Evolutionary conservation across 1,140 invertebrate species (phyloP), one percentile per base, ranked within the genome.

Genomic region (Scaptomyza montana): DNA sequence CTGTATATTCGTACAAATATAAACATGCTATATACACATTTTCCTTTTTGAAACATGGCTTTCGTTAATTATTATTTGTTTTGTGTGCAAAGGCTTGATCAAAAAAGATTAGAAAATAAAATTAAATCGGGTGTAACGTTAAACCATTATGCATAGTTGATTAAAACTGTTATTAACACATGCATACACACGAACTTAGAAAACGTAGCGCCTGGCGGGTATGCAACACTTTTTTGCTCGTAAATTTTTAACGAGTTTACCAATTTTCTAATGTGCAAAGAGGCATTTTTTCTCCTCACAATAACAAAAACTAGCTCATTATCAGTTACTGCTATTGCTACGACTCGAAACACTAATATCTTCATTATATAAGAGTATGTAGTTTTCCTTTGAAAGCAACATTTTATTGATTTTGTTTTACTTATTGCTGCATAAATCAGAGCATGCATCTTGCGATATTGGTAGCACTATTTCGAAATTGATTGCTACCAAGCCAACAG

Each of bases 361-460:
- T 53, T 51, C 51, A 62, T 9, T 70, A 62, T 50, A 46, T 55
- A 46, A 21, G 39, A 57, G 39, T 59, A 59, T 66, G 62, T 59
- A 71, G 53, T 53, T 71, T 45, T 51, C 10, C 36, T 51, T 65
- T 55, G 12, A 9, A 49, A 30, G 25, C 46, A 65, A 71, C 30
- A 45, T 45, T 57, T 36, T 36, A 50, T 68, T 76, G 60, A 49
- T 57, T 75, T 63, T n/a, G 43, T 68, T 72, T 51, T 82, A 59
- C n/a, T 57, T 16, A 9, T 59, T 62, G 47, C 64, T 77, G 66
- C 68, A 70, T 75, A 33, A 75, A 13, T 71, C 59, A 19, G 55
- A 84, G 80, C 76, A 79, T 82, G 79, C 43, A 67, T 64, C 56
- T 78, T 63, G 60, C 21, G 47, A 69, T 16, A 60, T 74, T 50